phyloP scores from a whole-genome alignment of 1,140 invertebrate genomes.

The Cheumatopsyche charites region DNA sequence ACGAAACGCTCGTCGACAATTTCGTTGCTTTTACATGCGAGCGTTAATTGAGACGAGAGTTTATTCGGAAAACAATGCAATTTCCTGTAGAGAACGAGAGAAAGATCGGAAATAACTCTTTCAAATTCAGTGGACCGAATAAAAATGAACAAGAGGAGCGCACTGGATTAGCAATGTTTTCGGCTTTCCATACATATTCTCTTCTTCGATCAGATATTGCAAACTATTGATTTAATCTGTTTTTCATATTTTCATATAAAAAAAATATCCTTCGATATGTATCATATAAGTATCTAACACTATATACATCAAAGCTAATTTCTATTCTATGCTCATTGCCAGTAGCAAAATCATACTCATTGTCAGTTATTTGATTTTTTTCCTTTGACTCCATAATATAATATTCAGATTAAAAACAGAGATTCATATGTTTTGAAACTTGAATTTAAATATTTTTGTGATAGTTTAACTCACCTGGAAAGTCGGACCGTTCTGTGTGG shows the following conservation, averaged over 20 bases:
- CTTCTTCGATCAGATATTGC: not conserved
- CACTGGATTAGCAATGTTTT: constrained; percentile 18
- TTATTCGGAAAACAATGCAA: constrained; percentile 8
- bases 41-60: not conserved
- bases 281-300: too few species aligned
- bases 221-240: not conserved
- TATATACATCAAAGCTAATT: too few species aligned
- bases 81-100: not conserved
- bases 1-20: too few species aligned
- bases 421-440: too few species aligned
- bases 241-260: too few species aligned
- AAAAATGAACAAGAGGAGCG: constrained; percentile 28
- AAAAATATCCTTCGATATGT: too few species aligned
- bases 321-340: not conserved
- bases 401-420: too few species aligned
- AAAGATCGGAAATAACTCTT: constrained; percentile 41
- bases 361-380: too few species aligned
- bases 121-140: constrained; percentile 20
- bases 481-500: not conserved
- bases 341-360: not conserved
- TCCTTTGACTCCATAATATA: too few species aligned
- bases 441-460: too few species aligned
- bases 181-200: constrained; percentile 22
- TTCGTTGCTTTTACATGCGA: not conserved
- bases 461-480: too few species aligned